phyloP scores from a whole-genome alignment of 2,113 vertebrate species.

The Archocentrus centrarchus region DNA sequence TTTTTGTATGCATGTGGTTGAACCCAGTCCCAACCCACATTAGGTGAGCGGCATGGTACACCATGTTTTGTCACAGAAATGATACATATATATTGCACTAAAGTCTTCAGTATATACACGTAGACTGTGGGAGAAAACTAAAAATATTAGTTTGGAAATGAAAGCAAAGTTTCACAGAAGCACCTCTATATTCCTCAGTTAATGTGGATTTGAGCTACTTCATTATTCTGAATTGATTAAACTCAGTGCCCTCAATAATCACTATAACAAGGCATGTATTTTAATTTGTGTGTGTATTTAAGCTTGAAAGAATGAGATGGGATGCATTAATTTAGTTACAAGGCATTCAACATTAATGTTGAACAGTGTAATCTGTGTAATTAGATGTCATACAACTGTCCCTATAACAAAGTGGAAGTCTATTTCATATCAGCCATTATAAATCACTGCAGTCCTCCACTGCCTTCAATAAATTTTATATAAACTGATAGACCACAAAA shows the following conservation, averaged over 20 bases:
- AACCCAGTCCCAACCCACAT: neutral
- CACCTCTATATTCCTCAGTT: neutral
- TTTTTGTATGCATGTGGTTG: neutral
- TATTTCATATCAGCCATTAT: neutral
- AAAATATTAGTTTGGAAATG: neutral
- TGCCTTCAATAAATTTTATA: neutral
- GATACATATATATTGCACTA: neutral
- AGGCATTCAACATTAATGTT: conserved; percentile 35
- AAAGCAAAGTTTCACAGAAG: neutral
- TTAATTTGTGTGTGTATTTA: conserved; percentile 17
- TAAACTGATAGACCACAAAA: conserved; percentile 3
- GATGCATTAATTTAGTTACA: conserved; percentile 29
- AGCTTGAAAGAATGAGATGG: conserved; percentile 25
- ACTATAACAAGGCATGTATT: neutral
- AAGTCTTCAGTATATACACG: neutral
- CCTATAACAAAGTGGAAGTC: neutral
- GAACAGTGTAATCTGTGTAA: conserved; percentile 38
- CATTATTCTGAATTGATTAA: conserved; percentile 4
- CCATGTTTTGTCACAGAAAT: neutral
- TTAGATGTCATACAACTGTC: conserved; percentile 27
- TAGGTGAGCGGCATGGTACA: neutral
- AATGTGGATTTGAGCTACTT: neutral
- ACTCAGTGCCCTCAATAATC: neutral
- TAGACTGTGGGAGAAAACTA: neutral
- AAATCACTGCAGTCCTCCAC: neutral